A percentile compares a stretch with the other conserved stretches of the same genome.
These are phyloP conservation scores for Chauna torquata DNA, from an alignment of 2,113 vertebrate genomes.

Conservation along the genomic window DNA sequence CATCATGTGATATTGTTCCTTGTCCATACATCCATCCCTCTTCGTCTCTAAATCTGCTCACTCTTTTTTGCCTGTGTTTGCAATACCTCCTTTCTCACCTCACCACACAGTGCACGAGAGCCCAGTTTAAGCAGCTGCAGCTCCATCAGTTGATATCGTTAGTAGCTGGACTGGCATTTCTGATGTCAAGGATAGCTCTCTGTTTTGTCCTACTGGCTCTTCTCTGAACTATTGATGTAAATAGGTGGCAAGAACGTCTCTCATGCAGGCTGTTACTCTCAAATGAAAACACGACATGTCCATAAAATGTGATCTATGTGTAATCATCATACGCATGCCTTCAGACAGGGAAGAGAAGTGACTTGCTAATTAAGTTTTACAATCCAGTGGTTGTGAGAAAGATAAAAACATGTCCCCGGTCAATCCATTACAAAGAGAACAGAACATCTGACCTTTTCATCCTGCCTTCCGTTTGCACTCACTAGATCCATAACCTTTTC, in stretches of 20 bases:
- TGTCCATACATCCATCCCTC: not conserved
- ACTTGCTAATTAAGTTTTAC: conserved; percentile 77
- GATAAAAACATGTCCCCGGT: conserved; percentile 76
- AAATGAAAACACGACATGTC: conserved; percentile 28
- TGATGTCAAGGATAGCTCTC: not conserved
- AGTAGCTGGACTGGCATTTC: not conserved
- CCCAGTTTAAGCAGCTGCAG: not conserved
- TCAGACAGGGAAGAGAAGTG: conserved; percentile 34
- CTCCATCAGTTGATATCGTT: not conserved
- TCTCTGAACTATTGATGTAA: conserved; percentile 10
- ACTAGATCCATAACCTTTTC: conserved; percentile 82
- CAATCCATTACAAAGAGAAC: conserved; percentile 78
- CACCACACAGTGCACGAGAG: not conserved
- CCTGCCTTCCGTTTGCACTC: conserved; percentile 61
- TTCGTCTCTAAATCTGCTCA: not conserved
- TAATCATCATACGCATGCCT: conserved; percentile 21
- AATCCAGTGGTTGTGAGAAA: conserved; percentile 60
- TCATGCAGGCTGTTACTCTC: not conserved
- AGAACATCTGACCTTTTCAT: conserved; percentile 80
- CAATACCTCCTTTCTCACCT: not conserved
- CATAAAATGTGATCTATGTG: conserved; percentile 63
- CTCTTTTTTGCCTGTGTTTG: not conserved
- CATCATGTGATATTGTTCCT: not conserved
- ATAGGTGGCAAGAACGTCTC: conserved; percentile 5
- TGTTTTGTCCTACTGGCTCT: not conserved